These are phyloP conservation scores for Nephotettix cincticeps DNA, from an alignment of 1,140 invertebrate genomes.

Conservation along the genomic window DNA sequence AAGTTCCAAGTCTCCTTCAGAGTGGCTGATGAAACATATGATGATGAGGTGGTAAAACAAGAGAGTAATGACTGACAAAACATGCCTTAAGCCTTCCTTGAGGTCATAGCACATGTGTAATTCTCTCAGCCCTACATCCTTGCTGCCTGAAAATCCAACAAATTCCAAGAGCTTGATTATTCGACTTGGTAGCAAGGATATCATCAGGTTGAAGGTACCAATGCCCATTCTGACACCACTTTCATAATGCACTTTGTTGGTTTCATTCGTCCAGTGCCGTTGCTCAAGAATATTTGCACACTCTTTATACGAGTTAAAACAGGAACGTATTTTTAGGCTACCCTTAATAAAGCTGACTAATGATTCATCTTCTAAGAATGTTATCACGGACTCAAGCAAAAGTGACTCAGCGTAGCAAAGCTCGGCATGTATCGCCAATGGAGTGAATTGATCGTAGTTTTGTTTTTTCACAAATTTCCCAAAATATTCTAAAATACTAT, in stretches of 20 bases:
- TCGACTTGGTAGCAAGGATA: slow-evolving; percentile 82
- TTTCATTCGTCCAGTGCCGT: slow-evolving; percentile 68
- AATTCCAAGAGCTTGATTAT: slow-evolving; percentile 90
- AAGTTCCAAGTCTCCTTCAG: slow-evolving; percentile 73
- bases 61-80: slow-evolving; percentile 82
- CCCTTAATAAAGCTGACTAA: slow-evolving; percentile 91
- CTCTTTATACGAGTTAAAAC: slow-evolving; percentile 90
- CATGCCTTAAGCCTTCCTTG: slow-evolving; percentile 70
- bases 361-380: slow-evolving; percentile 94
- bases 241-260: slow-evolving; percentile 80
- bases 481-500: slow-evolving; percentile 71
- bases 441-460: slow-evolving; percentile 75
- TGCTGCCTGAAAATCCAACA: slow-evolving; percentile 91
- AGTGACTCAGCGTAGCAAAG: slow-evolving; percentile 93
- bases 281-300: slow-evolving; percentile 80
- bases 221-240: slow-evolving; percentile 92
- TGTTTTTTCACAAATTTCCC: slow-evolving; percentile 77
- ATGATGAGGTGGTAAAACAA: slow-evolving; percentile 84
- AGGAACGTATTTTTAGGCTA: slow-evolving; percentile 88
- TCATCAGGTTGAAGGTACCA: slow-evolving; percentile 94
- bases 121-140: slow-evolving; percentile 75
- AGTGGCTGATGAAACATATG: slow-evolving; percentile 76
- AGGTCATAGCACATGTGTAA: slow-evolving; percentile 68
- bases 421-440: slow-evolving; percentile 91
- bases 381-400: slow-evolving; percentile 83